Base-by-base conservation (phyloP, 2,113 vertebrate species). In the Pelecanoides urinatrix region DNA sequence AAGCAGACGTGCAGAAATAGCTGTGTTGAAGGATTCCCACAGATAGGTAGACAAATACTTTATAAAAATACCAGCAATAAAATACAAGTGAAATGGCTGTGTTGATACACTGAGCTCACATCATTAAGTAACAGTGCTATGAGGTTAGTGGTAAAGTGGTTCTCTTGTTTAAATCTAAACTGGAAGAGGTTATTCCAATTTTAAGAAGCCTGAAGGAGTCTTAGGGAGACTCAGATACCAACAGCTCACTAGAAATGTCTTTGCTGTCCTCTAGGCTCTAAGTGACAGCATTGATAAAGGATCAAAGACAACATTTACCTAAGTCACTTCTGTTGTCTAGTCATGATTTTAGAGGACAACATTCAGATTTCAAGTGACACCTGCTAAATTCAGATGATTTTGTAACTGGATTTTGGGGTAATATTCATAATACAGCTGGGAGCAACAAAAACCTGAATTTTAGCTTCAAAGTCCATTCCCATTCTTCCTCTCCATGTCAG, bases 41-140 rank as follows among this genome's bases (percentile, higher is more conserved):
- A 96, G 88, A 94, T 34, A 94, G 53, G 90, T 74, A 92, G 58
- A 65, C 40, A 90, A 97, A 90, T 62, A 94, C 50, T 45, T 91
- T 95, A 84, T 91, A 91, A 97, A 95, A 94, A 88, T 67, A 68
- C 61, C 88, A 97, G 42, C 73, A 73, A 16, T 94, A 85, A 96
- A 91, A 84, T 16, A 55, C 49, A 93, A 94, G 70, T 75, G 67
- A 73, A 86, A 67, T 38, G 42, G n/a, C 68, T 76, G 38, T 66
- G 44, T 62, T 67, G 44, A 56, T 83, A 80, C 8, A 45, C 34
- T 34, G 52, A 82, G 23, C 62, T 94, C 90, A 58, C 63, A 87
- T 81, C 86, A 70, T 88, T 53, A 88, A 92, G n/a, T 76, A 66
- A 76, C 22, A 42, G 86, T 34, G 53, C 52, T 90, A 72, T 80